Evolutionary conservation across 2,797 vertebrate species (phyloP), one percentile per base, ranked within the genome.

Genomic region (Botia kubotai): DNA sequence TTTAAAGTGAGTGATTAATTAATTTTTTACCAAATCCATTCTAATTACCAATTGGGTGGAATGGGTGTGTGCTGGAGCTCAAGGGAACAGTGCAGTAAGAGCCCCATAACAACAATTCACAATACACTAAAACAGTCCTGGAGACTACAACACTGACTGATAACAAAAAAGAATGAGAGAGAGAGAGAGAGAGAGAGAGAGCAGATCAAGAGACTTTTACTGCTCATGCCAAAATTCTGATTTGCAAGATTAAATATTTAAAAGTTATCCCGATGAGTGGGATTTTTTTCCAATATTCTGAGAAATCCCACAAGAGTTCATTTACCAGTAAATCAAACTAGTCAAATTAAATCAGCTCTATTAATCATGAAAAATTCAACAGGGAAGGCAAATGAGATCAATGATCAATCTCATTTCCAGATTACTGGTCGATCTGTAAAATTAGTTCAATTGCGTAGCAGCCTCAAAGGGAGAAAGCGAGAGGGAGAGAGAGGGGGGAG

Each of bases 11-110:
- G 89, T 26, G 23, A 97, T 96, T 96, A 94, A 97, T 96, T 96
- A 93, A 96, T 94, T 93, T 93, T 91, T 91, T 91, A 90, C 84
- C 92, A 91, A 97, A 97, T 96, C 95, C 95, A 96, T 97, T 95
- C 90, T 92, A 95, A 94, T 96, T 94, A 95, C 92, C 74, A 90
- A 91, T n/a, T 71, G 50, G 91, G 89, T 46, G 8, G 43, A 46
- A 26, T 26, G 43, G 5, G 36, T 39, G 36, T 39, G 36, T 39
- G 36, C 36, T 39, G 36, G 36, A 33, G 6, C 43, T 46, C 43
- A 46, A 91, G 92, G 89, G 89, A 89, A 58, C 29, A 36, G 50
- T 33, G n/a, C 36, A 72, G 70, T 21, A 39, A 39, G 19, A 8
- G 2, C 1, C 23, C 23, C 39, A 53, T 57, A 58, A 87, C 84